phyloP scores from a whole-genome alignment of 23 tunicate genomes.

The Trididemnum miniatum region DNA sequence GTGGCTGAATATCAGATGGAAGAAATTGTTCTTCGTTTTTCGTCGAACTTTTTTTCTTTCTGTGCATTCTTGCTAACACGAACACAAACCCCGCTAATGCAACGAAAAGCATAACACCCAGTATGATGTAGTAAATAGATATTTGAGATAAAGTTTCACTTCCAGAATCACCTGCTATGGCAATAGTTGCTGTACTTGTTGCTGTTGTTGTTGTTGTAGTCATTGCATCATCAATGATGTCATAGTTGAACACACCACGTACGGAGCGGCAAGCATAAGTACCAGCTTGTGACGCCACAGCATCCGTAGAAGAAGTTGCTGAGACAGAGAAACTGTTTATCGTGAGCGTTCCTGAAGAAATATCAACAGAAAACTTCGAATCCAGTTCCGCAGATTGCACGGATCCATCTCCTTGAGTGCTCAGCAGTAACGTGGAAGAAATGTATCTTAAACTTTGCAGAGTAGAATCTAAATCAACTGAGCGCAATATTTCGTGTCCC shows the following conservation, averaged over 20 bases:
- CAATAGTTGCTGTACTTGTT: conserved; percentile 10
- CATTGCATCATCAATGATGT: conserved; percentile 1
- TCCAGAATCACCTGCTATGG: neutral
- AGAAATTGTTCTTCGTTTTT: neutral
- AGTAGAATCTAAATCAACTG: neutral
- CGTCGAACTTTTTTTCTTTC: conserved; percentile 11
- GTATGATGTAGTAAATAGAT: conserved; percentile 53
- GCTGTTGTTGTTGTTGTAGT: conserved; percentile 32
- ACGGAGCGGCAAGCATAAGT: conserved; percentile 33
- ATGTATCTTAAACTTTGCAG: conserved; percentile 16
- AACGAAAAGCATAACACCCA: conserved; percentile 48
- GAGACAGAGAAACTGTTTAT: conserved; percentile 41
- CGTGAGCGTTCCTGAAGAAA: conserved; percentile 49
- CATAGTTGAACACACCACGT: conserved; percentile 41
- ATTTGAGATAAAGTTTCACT: conserved; percentile 6
- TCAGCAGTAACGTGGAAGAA: conserved; percentile 14
- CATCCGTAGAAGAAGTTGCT: conserved; percentile 9
- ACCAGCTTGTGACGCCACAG: conserved; percentile 55
- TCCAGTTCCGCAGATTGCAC: conserved; percentile 36
- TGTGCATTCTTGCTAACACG: neutral
- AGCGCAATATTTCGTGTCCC: conserved; percentile 34
- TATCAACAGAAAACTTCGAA: conserved; percentile 32
- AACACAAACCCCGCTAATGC: conserved; percentile 22
- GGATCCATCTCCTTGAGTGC: conserved; percentile 30
- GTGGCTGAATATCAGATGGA: neutral